Conservation (phyloP, 2,888 invertebrate genomes). For the Drosophila dives region DNA sequence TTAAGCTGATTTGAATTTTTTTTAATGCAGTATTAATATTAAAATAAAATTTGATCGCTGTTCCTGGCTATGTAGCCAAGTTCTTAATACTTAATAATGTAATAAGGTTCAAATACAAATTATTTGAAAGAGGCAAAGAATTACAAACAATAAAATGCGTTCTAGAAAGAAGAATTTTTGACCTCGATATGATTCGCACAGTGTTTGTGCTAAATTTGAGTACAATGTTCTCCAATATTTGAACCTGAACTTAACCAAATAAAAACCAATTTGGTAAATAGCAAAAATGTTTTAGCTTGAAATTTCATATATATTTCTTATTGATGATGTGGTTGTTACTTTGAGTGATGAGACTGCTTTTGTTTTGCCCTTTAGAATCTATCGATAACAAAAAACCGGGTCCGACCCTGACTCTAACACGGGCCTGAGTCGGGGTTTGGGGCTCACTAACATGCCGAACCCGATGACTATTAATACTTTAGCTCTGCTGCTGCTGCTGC, state of each 20-base stretch:
- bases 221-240: background rate
- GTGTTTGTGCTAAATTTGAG: background rate
- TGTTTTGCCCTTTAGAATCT: constrained; percentile 32
- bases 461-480: constrained; percentile 15
- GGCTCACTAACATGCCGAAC: constrained; percentile 8
- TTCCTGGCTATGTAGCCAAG: background rate
- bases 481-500: constrained; percentile 20
- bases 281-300: no score
- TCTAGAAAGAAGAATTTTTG: background rate
- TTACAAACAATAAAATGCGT: background rate
- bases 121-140: background rate
- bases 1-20: background rate
- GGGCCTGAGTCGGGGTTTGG: constrained; percentile 8
- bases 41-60: background rate
- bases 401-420: background rate
- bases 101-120: background rate
- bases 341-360: constrained; percentile 3
- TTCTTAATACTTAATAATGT: background rate
- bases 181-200: background rate
- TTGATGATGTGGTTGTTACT: constrained; percentile 3
- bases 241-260: background rate
- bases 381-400: constrained; percentile 14
- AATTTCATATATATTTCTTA: background rate
- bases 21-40: background rate
- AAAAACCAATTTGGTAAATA: background rate